These are phyloP conservation scores for Drosophila tristis DNA, from an alignment of 1,140 invertebrate species.

Conservation along the genomic window DNA sequence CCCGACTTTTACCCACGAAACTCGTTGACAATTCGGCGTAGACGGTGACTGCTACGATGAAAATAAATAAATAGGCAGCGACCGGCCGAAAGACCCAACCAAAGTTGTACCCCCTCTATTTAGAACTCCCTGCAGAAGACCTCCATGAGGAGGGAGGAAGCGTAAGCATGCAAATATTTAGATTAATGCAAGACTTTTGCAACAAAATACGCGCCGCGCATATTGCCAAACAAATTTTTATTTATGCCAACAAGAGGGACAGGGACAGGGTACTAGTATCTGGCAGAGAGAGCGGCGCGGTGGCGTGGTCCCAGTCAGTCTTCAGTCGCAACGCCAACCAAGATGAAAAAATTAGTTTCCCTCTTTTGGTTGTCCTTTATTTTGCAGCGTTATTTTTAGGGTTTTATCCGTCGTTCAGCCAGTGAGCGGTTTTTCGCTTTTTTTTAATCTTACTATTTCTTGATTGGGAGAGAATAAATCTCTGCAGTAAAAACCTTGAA, in stretches of 20 bases:
- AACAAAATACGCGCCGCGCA: slow-evolving; percentile 81
- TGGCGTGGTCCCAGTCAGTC: slow-evolving; percentile 53
- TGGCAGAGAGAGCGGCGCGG: neutral
- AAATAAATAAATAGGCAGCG: slow-evolving; percentile 79
- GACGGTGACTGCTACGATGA: slow-evolving; percentile 45
- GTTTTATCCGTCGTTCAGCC: neutral
- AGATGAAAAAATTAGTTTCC: slow-evolving; percentile 68
- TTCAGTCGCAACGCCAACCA: slow-evolving; percentile 63
- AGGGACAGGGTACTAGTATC: neutral
- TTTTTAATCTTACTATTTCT: too few species aligned
- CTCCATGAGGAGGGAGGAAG: neutral
- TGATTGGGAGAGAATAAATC: too few species aligned
- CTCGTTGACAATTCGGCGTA: slow-evolving; percentile 73
- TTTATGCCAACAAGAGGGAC: slow-evolving; percentile 58
- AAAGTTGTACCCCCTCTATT: slow-evolving; percentile 13
- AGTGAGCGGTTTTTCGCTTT: neutral
- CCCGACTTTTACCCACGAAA: slow-evolving; percentile 30
- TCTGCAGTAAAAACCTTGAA: too few species aligned
- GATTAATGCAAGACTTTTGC: slow-evolving; percentile 82
- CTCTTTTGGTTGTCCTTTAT: slow-evolving; percentile 9
- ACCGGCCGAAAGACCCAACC: slow-evolving; percentile 10
- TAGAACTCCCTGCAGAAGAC: too few species aligned
- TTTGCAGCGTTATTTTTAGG: slow-evolving; percentile 6
- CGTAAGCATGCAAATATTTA: slow-evolving; percentile 80
- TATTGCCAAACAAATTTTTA: slow-evolving; percentile 80